These are phyloP conservation scores for Sebastes hubbsi DNA, from an alignment of 2,797 vertebrate genomes.

Conservation along the genomic window DNA sequence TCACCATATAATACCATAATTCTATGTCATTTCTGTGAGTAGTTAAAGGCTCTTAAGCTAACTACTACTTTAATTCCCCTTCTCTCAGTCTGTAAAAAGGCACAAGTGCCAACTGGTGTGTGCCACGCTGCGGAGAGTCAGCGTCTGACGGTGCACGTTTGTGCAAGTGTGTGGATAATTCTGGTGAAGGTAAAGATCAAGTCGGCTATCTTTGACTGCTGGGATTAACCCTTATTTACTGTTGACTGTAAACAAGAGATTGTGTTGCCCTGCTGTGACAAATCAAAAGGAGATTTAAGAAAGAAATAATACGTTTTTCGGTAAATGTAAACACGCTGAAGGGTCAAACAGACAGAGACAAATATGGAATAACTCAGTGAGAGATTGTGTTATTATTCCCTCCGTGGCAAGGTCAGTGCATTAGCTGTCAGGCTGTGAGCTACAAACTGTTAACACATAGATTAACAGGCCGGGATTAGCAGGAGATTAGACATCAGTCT, in stretches of 20 bases:
- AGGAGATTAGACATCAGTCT: constrained; percentile 68
- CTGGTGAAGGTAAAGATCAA: constrained; percentile 31
- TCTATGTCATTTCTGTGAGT: constrained; percentile 72
- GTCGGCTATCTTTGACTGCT: constrained; percentile 35
- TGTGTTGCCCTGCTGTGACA: not conserved
- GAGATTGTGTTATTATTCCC: constrained; percentile 16
- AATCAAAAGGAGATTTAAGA: not conserved
- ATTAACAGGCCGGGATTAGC: constrained; percentile 73
- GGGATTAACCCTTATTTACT: constrained; percentile 42
- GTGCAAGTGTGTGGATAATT: constrained; percentile 49
- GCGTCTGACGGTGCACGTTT: constrained; percentile 48
- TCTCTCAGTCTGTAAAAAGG: constrained; percentile 38
- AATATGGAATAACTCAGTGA: not conserved
- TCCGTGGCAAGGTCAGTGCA: constrained; percentile 25
- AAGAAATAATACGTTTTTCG: not conserved
- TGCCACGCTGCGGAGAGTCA: constrained; percentile 31
- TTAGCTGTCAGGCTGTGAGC: constrained; percentile 32
- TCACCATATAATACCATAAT: constrained; percentile 68
- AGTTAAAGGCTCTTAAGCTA: constrained; percentile 74
- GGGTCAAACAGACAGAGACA: not conserved
- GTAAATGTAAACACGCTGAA: not conserved
- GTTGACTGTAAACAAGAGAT: constrained; percentile 2
- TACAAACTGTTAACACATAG: constrained; percentile 57
- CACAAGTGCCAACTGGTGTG: constrained; percentile 46
- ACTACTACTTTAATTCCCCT: constrained; percentile 67